Evolutionary conservation across 2,888 invertebrate species (phyloP), one percentile per base, ranked within the genome.

Genomic region (Pilophorus perplexus): DNA sequence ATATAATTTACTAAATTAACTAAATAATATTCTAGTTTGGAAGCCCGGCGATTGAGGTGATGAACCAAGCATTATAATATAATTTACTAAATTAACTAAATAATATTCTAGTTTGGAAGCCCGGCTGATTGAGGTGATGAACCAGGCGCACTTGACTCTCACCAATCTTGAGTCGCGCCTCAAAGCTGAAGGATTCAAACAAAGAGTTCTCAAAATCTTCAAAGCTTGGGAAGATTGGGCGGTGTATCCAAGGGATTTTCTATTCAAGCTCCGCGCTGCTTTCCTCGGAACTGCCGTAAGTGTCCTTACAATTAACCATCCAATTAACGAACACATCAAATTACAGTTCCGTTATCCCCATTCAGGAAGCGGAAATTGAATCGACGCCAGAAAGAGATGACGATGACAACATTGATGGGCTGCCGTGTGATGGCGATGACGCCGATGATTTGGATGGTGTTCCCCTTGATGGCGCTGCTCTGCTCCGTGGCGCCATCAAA

Each of bases 161-260:
- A 84, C 84, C 71, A 83, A 81, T 38, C 85, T 93, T 72, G 90
- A 91, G 72, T 89, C 90, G 71, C 81, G 91, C 62, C 79, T 96
- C 64, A 93, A 93, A 80, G 94, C 94, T n/a, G 98, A 99, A 79
- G 94, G 95, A 33, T 95, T 96, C 78, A 93, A 95, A 75, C 86
- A 89, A 67, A 81, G 96, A 48, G 90, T 97, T 28, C 86, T 93
- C 76, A 85, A 89, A 74, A 89, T 93, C 73, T 85, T 98, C 76
- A 86, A 92, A 74, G 93, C 96, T 1, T 98, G 99, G 97, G 96
- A 97, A 77, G 98, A 99, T 76, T 94, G 94, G 88, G 88, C 92
- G 14, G 87, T 99, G 68, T 99, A 98, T 80, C 91, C 97, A 0
- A 89, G 90, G 67, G 95, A 97, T 71, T 91, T 90, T 78, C 82